Evolutionary conservation across 2,888 invertebrate genomes (phyloP), one percentile per base, ranked within the genome.

Genomic region (Pteria penguin): DNA sequence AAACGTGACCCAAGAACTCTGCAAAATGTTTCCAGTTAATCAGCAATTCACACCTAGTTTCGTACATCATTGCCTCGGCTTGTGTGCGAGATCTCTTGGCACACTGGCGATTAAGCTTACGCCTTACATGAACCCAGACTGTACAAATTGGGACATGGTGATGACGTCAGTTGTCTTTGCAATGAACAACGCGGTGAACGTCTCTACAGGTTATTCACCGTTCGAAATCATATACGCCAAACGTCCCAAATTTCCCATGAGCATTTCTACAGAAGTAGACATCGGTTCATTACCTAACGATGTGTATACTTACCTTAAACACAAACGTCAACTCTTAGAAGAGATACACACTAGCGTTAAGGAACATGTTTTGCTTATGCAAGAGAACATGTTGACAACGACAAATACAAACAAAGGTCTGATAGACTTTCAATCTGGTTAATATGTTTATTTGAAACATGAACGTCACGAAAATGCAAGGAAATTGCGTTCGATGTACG

Each of bases 1-100:
- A 55, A 54, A 24, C 27, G 73, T 70, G 22, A 79, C 73, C 0
- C 14, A n/a, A 11, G 71, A 75, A 66, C 29, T 80, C 36, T 80
- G 82, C 54, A 76, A 78, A 33, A 32, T 73, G 57, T 36, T 81
- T 18, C 26, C 62, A 8, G 66, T 79, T 60, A 32, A 55, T 0
- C 76, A 74, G 27, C 33, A 76, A 24, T 76, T 76, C 31, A 68
- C 75, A n/a, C 76, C 79, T 18, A 32, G 22, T 73, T 73, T 61
- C 60, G 45, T 18, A 45, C 81, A 78, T 66, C 73, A 78, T 36
- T 78, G 76, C 67, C 63, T 78, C 14, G 76, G 81, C 45, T 76
- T 74, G 26, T 72, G 70, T 54, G 78, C 73, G 68, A 73, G 76
- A 33, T 52, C 52, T 8, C 75, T 76, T 26, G 8, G 62, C n/a